A percentile compares a stretch with the other conserved stretches of the same genome.
Conservation (phyloP, 2,797 vertebrate genomes). For the Gambusia yucatana region DNA sequence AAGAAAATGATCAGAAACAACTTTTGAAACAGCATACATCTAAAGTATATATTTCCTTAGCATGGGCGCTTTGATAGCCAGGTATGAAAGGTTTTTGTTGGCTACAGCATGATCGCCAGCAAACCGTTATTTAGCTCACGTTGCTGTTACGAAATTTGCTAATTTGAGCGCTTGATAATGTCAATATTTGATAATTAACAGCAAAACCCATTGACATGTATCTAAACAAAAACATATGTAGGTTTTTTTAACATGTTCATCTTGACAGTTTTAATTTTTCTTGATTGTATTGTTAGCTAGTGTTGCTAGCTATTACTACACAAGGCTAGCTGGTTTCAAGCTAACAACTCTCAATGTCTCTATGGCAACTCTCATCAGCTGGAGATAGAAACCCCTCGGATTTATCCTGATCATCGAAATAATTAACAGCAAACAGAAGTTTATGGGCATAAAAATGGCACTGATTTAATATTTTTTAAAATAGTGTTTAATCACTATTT, state of each 20-base stretch:
- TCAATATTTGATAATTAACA: not conserved
- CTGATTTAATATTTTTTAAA: not conserved
- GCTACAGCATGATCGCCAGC: not conserved
- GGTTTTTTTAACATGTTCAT: not conserved
- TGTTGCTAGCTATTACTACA: not conserved
- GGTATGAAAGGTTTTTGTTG: not conserved
- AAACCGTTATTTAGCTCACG: not conserved
- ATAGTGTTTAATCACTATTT: no score
- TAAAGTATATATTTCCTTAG: not conserved
- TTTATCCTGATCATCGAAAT: not conserved
- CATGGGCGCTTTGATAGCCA: not conserved
- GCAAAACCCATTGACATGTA: not conserved
- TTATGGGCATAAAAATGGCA: not conserved
- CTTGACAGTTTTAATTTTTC: not conserved
- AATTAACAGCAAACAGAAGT: not conserved
- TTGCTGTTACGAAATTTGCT: no score
- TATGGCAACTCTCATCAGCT: not conserved
- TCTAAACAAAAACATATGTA: not conserved
- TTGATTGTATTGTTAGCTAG: no score
- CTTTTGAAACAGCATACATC: not conserved
- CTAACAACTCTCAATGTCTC: not conserved
- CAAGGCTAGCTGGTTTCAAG: not conserved
- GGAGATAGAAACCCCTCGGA: not conserved
- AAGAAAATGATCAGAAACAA: not conserved
- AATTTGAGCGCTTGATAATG: not conserved